Base-by-base conservation (phyloP, 1,140 invertebrate species). In the Varroa destructor region DNA sequence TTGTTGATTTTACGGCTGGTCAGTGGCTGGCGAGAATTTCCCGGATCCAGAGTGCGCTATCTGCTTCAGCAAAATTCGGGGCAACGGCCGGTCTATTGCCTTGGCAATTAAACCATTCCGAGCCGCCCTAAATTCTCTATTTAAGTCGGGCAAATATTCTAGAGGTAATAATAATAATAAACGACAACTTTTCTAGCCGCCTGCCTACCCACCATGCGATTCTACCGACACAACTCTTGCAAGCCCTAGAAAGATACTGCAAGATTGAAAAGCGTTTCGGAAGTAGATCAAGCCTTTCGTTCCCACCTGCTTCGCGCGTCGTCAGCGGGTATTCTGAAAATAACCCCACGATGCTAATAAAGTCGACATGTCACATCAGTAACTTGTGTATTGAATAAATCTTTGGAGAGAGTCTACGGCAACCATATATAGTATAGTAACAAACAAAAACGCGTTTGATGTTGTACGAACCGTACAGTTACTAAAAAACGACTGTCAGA, bases 261-360 rank as follows among this genome's bases (percentile, higher is more conserved):
- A 67, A 67, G 36, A 67, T 67, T 14, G 61, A 67, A 37, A 67
- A 67, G 40, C 61, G 61, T 14, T 67, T 67, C 37, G 12, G 61
- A 40, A 67, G 46, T 67, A 67, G 8, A 51, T 51, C 46, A 51
- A 25, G 57, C 57, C 42, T 58, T 12, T 58, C 3, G 36, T 25
- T 58, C 3, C 3, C 36, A 5, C 3, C 14, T 58, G 3, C 42
- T 58, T 42, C 12, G 25, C 12, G 4, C 6, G 25, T 58, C 55
- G n/a, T 56, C n/a, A 12, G 55, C 10, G 10, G 10, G 55, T n/a
- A 12, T 56, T 56, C 55, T n/a, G 55, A 12, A n/a, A n/a, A 58
- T 4, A 58, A 25, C 25, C 4, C 57, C 25, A 40, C 36, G 57
- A 56, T 12, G 55, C 55, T 56, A n/a, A 56, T n/a, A 56, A 25